Percentiles rank a stretch among this genome's conserved stretches.
Evolutionary conservation across 2,113 vertebrate species (phyloP).

Genomic region (Bettongia penicillata): DNA sequence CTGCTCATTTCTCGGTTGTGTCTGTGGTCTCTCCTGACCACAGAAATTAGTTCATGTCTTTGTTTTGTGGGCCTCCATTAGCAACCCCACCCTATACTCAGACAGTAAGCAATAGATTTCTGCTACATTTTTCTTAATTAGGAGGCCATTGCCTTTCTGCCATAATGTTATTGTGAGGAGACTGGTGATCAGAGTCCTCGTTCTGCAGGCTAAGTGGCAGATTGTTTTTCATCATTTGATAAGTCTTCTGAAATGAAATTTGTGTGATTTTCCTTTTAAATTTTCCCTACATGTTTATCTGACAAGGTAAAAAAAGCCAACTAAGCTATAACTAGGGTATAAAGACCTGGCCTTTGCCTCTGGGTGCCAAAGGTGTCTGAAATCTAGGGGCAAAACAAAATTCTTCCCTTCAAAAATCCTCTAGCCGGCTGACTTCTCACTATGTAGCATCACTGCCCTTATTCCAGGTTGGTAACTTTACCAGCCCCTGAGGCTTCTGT

Average conservation of each 20-base stretch:
- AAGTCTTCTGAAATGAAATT: constrained; percentile 1
- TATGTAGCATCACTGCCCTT: not conserved
- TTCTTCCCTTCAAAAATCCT: not conserved
- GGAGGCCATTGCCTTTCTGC: not conserved
- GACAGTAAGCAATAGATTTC: not conserved
- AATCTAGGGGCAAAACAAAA: not conserved
- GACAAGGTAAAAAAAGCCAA: not conserved
- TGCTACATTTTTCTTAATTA: not conserved
- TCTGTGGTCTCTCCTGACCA: not conserved
- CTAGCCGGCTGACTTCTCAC: not conserved
- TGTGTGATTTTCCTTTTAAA: not conserved
- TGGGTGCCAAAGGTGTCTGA: not conserved
- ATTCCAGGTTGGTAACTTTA: not conserved
- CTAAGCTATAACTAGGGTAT: not conserved
- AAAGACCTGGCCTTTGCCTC: not conserved
- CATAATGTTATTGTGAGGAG: fast-evolving
- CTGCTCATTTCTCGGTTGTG: fast-evolving
- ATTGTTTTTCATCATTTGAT: not conserved
- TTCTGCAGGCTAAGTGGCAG: not conserved
- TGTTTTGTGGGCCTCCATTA: not conserved
- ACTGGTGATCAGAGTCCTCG: not conserved
- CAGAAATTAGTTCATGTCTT: not conserved
- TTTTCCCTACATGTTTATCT: not conserved
- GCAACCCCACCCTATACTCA: not conserved
- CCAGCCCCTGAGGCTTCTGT: not conserved